A percentile compares a stretch with the other conserved stretches of the same genome.
Conservation (phyloP, 2,888 invertebrate genomes). For the Lithosia quadra region DNA sequence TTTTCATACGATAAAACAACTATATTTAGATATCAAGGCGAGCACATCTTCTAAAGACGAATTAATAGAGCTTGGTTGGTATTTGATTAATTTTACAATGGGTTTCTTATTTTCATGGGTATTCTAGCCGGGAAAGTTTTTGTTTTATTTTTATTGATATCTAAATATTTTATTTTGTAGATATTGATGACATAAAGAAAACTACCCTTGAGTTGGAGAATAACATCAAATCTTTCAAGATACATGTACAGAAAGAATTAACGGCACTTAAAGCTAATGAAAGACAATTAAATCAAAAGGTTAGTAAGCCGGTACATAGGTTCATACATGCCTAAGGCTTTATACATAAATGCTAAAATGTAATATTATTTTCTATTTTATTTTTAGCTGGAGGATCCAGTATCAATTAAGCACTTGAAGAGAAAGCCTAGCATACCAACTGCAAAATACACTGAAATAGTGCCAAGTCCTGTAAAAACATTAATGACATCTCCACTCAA, state of each 20-base stretch:
- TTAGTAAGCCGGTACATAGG: constrained; percentile 37
- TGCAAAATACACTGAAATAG: constrained; percentile 66
- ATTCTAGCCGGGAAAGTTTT: neutral
- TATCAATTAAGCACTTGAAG: constrained; percentile 36
- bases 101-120: neutral
- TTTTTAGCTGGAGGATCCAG: constrained; percentile 50
- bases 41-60: constrained; percentile 60
- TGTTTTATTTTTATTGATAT: too few species aligned
- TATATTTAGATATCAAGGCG: constrained; percentile 70
- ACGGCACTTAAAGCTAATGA: constrained; percentile 55
- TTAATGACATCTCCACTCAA: constrained; percentile 76
- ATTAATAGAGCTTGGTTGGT: constrained; percentile 63
- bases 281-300: constrained; percentile 58
- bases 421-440: constrained; percentile 46
- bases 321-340: too few species aligned
- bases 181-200: constrained; percentile 72
- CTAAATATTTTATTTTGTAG: constrained; percentile 55
- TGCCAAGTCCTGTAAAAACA: constrained; percentile 75
- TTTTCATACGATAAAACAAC: constrained; percentile 58
- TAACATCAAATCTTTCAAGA: constrained; percentile 65
- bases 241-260: constrained; percentile 61
- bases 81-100: neutral
- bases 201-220: constrained; percentile 69
- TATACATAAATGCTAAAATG: too few species aligned
- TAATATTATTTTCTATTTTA: neutral